A percentile compares a stretch with the other conserved stretches of the same genome.
Conservation (phyloP, 37 sponge, comb jelly and placozoan species). For the Hexactinellida sp. region DNA sequence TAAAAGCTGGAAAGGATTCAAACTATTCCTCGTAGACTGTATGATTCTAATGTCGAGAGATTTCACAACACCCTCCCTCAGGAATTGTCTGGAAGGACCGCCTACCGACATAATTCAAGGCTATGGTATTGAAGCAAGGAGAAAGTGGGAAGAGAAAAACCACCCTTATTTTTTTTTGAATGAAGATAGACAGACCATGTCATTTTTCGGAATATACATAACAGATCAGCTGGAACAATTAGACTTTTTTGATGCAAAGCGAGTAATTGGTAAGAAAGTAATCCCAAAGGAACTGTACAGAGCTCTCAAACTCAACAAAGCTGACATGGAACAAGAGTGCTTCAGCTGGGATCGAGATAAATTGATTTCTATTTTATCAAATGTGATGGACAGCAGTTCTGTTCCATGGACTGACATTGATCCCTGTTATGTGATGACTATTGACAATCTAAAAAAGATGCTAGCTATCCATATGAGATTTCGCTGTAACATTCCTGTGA, state of each 20-base stretch:
- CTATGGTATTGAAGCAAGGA: background rate
- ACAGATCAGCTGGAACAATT: no score
- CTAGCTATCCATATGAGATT: constrained; percentile 24
- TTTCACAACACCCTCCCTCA: constrained; percentile 14
- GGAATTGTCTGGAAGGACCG: background rate
- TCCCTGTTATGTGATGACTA: constrained; percentile 16
- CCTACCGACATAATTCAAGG: background rate
- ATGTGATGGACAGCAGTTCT: background rate
- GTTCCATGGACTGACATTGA: background rate
- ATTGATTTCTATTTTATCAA: background rate
- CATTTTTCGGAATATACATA: constrained; percentile 69
- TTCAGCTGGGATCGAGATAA: constrained; percentile 5
- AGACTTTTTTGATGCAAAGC: background rate
- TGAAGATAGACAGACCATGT: constrained; percentile 44
- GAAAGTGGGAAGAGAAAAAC: constrained; percentile 18
- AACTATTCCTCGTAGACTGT: constrained; percentile 25
- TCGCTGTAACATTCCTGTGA: constrained; percentile 79
- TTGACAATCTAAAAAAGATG: constrained; percentile 28
- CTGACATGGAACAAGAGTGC: no score
- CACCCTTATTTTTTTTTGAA: constrained; percentile 95
- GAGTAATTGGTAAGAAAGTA: constrained; percentile 21
- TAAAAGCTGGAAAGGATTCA: constrained; percentile 16
- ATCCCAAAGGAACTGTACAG: no score
- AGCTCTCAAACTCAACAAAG: no score
- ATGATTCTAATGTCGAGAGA: constrained; percentile 27